Evolutionary conservation across 2,113 vertebrate species (phyloP).

Genomic region (Phoxinus phoxinus): DNA sequence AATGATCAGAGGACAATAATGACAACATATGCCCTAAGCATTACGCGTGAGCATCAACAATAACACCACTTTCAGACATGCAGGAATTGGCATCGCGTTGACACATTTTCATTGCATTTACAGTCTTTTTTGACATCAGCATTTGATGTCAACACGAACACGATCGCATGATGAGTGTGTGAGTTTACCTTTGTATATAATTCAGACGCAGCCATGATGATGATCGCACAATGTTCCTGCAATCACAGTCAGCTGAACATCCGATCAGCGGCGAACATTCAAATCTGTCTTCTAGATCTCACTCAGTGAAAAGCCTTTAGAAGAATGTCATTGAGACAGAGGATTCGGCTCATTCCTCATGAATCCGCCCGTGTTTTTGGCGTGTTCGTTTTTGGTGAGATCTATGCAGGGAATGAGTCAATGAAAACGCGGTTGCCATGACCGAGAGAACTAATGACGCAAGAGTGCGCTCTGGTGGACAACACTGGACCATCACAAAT

Average conservation of each 20-base stretch:
- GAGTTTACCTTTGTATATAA: conserved; percentile 91
- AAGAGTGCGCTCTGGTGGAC: conserved; percentile 68
- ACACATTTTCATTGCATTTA: not conserved
- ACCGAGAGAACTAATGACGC: conserved; percentile 45
- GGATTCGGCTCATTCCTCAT: conserved; percentile 47
- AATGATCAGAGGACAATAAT: conserved; percentile 14
- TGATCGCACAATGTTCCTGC: conserved; percentile 61
- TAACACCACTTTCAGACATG: not conserved
- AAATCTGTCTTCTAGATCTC: not conserved
- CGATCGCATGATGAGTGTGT: not conserved
- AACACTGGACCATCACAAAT: not conserved
- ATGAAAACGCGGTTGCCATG: conserved; percentile 66
- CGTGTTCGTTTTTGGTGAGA: conserved; percentile 83
- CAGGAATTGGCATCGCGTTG: not conserved
- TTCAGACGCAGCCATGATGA: conserved; percentile 90
- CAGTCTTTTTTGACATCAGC: not conserved
- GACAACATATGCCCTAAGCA: not conserved
- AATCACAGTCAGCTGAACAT: conserved; percentile 64
- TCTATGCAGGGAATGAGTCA: conserved; percentile 71
- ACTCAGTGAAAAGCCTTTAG: not conserved
- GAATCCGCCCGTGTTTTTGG: conserved; percentile 63
- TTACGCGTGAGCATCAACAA: not conserved
- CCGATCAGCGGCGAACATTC: conserved; percentile 25
- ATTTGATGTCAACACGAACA: not conserved
- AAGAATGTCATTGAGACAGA: not conserved